These are phyloP conservation scores for Epistrophella euchroma DNA, from an alignment of 2,888 invertebrate species.

Conservation along the genomic window DNA sequence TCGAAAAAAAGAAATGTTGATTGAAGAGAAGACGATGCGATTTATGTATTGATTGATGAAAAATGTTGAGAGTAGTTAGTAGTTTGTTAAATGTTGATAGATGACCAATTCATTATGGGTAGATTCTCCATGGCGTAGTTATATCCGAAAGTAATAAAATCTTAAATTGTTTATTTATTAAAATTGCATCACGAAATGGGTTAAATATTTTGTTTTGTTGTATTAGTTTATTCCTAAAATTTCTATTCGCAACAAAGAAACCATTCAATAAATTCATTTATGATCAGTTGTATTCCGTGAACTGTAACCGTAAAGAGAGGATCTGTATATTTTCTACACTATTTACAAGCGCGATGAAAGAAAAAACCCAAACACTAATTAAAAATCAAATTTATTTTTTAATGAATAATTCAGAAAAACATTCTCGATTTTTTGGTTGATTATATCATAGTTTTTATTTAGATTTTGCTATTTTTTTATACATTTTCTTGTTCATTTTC, in stretches of 20 bases:
- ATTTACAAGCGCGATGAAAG: slow-evolving; percentile 49
- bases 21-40: slow-evolving; percentile 58
- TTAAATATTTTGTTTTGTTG: slow-evolving; percentile 16
- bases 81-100: slow-evolving; percentile 55
- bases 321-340: slow-evolving; percentile 10
- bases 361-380: slow-evolving; percentile 29
- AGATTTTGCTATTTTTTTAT: slow-evolving; percentile 78
- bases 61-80: slow-evolving; percentile 58
- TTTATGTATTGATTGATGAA: slow-evolving; percentile 59
- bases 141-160: slow-evolving; percentile 4
- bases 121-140: slow-evolving; percentile 4
- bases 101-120: slow-evolving; percentile 18
- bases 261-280: slow-evolving; percentile 67
- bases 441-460: slow-evolving; percentile 83
- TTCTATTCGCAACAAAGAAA: slow-evolving; percentile 57
- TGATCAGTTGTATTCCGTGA: slow-evolving; percentile 43
- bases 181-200: slow-evolving; percentile 1
- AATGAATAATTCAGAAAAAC: slow-evolving; percentile 39
- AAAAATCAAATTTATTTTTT: slow-evolving; percentile 26
- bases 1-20: slow-evolving; percentile 52
- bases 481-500: slow-evolving; percentile 64
- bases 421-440: slow-evolving; percentile 78
- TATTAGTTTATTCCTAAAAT: slow-evolving; percentile 29
- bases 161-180: slow-evolving; percentile 6
- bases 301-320: slow-evolving; percentile 10